These are phyloP conservation scores for human DNA, from an alignment of 2,113 vertebrate genomes.

Conservation along the genomic window DNA sequence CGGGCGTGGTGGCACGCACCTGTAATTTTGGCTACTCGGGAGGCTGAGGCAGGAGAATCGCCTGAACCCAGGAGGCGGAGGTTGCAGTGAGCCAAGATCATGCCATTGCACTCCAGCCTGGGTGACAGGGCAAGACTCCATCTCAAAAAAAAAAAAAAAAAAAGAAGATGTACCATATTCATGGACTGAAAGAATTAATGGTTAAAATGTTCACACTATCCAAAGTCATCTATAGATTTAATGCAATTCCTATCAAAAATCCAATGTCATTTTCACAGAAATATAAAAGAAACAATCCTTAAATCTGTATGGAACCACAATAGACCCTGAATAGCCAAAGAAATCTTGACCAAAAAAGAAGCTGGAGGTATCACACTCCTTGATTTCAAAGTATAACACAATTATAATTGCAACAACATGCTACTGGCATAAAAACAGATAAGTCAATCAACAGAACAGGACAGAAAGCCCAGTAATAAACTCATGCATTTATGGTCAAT, in stretches of 20 bases:
- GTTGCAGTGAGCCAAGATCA: too few relatives aligned
- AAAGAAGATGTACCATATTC: too few relatives aligned
- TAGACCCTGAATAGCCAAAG: background rate
- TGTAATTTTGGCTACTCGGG: too few relatives aligned
- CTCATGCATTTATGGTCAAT: background rate
- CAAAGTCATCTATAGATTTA: background rate
- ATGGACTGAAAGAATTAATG: background rate
- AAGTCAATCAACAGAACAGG: background rate
- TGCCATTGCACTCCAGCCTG: too few relatives aligned
- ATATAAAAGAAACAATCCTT: too few relatives aligned
- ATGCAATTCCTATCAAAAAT: background rate
- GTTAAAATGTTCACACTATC: background rate
- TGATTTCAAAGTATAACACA: background rate
- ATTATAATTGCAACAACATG: background rate
- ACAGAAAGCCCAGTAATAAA: background rate
- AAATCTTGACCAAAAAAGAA: background rate
- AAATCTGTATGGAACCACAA: background rate
- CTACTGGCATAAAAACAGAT: background rate
- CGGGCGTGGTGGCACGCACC: fast-evolving
- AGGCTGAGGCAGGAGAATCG: too few relatives aligned
- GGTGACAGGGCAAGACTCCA: too few relatives aligned
- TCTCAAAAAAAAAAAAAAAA: too few relatives aligned
- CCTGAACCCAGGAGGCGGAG: too few relatives aligned
- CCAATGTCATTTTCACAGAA: background rate
- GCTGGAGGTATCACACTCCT: background rate